A percentile compares a stretch with the other conserved stretches of the same genome.
These are phyloP conservation scores for Carpatolechia fugitivella DNA, from an alignment of 2,888 invertebrate genomes.

Conservation along the genomic window DNA sequence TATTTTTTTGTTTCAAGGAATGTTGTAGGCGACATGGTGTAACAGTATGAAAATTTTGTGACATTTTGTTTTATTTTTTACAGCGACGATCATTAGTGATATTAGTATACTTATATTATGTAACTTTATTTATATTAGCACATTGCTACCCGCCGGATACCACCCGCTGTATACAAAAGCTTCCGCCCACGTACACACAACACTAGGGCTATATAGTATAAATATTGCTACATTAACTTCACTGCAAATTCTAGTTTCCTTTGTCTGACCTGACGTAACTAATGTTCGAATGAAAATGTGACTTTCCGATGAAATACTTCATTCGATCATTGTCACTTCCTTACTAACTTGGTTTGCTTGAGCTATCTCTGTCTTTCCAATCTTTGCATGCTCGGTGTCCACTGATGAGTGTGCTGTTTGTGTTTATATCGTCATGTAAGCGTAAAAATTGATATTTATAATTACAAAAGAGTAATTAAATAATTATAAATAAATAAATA, in stretches of 20 bases:
- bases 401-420: slow-evolving; percentile 13
- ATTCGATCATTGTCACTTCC: slow-evolving; percentile 12
- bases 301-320: not conserved
- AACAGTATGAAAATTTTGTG: slow-evolving; percentile 18
- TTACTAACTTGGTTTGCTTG: slow-evolving; percentile 34
- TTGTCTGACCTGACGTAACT: too few relatives aligned
- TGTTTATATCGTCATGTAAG: not conserved
- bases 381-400: slow-evolving; percentile 23
- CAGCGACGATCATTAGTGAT: slow-evolving; percentile 30
- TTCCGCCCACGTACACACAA: slow-evolving; percentile 41
- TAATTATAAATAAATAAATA: too few relatives aligned
- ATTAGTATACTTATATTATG: slow-evolving; percentile 27
- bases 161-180: slow-evolving; percentile 37
- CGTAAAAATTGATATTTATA: too few relatives aligned
- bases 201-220: slow-evolving; percentile 26
- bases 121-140: slow-evolving; percentile 32
- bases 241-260: not conserved
- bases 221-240: not conserved
- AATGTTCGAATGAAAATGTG: not conserved
- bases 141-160: slow-evolving; percentile 31
- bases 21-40: slow-evolving; percentile 35
- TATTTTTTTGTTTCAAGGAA: slow-evolving; percentile 57
- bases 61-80: slow-evolving; percentile 15
- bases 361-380: slow-evolving; percentile 34
- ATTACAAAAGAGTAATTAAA: too few relatives aligned